Conservation (phyloP, 2,888 invertebrate genomes). For the Diaphora mendica region DNA sequence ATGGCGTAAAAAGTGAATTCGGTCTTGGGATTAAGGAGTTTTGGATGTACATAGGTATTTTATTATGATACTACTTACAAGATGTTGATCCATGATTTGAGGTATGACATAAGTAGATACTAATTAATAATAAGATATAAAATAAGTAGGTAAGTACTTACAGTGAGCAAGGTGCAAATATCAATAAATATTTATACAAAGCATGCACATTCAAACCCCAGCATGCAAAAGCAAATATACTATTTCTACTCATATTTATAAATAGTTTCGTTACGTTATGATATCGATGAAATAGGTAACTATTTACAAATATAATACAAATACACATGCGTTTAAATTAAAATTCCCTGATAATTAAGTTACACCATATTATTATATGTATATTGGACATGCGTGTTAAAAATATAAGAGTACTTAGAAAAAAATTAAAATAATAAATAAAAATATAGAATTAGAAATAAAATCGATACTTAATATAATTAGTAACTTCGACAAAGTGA, state of each 20-base stretch:
- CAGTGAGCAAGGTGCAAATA: conserved; percentile 38
- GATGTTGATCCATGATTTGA: conserved; percentile 33
- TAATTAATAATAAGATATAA: conserved; percentile 40
- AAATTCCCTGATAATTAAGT: neutral
- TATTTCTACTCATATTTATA: neutral
- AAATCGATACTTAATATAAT: neutral
- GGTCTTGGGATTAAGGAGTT: conserved; percentile 42
- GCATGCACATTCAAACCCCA: conserved; percentile 33
- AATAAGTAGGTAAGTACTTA: conserved; percentile 37
- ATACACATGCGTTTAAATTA: neutral
- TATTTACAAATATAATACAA: conserved; percentile 2
- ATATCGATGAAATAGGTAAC: neutral
- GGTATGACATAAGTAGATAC: conserved; percentile 29
- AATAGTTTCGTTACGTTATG: neutral
- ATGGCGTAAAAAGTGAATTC: conserved; percentile 7
- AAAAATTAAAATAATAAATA: neutral
- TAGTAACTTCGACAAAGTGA: conserved; percentile 6
- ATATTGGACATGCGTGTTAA: conserved; percentile 5
- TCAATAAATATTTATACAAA: conserved; percentile 27
- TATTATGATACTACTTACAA: conserved; percentile 44
- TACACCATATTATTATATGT: neutral
- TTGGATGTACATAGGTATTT: conserved; percentile 27
- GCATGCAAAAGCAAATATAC: conserved; percentile 28
- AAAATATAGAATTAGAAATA: neutral
- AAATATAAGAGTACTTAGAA: neutral